Conservation (phyloP, 92 coral and sea anemone genomes). For the Epizoanthus illoricatus region DNA sequence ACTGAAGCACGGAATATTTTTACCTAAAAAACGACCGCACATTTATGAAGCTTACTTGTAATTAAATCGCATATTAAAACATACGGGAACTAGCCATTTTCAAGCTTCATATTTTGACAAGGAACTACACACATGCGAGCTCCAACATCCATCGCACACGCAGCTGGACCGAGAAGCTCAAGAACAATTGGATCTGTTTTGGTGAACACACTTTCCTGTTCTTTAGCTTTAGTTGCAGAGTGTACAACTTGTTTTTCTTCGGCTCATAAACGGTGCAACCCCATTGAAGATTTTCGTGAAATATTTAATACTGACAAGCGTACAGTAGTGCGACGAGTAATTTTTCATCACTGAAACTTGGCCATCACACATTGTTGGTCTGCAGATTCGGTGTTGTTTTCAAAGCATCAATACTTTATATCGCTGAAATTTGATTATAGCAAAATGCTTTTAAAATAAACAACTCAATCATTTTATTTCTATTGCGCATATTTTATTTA, state of each 20-base stretch:
- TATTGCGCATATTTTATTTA: slow-evolving; percentile 2
- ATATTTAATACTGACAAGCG: slow-evolving; percentile 11
- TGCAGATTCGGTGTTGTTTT: neutral
- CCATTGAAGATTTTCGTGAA: slow-evolving; percentile 1
- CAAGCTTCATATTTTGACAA: neutral
- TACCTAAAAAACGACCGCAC: too few relatives aligned
- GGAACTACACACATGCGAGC: neutral
- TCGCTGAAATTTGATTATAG: neutral
- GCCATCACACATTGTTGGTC: neutral
- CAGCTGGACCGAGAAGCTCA: neutral
- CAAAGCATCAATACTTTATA: neutral
- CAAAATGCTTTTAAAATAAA: neutral
- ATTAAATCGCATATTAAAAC: neutral
- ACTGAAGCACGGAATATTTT: too few relatives aligned
- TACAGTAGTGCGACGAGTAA: neutral
- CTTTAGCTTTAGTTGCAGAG: neutral
- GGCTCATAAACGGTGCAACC: neutral
- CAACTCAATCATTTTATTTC: neutral
- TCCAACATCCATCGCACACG: neutral
- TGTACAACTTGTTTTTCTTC: slow-evolving; percentile 3
- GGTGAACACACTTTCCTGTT: slow-evolving; percentile 18
- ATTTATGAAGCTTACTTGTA: slow-evolving; percentile 6
- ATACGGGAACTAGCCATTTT: neutral
- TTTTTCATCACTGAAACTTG: neutral
- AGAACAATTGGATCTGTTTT: neutral